phyloP scores from a whole-genome alignment of 2,888 invertebrate species.

The Mermis nigrescens region DNA sequence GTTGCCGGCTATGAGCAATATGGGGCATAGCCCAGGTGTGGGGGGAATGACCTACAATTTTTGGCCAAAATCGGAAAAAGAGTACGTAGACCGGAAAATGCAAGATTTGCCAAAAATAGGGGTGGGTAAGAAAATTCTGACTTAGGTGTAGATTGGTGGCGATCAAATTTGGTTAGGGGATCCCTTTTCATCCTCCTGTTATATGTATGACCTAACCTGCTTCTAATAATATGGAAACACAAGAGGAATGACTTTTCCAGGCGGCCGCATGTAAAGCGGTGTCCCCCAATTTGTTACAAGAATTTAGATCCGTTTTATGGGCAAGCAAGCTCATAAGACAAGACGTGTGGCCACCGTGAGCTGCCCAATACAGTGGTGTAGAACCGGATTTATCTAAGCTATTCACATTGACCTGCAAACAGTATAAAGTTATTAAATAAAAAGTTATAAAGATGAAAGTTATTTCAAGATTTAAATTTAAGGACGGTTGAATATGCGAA shows the following conservation, averaged over 20 bases:
- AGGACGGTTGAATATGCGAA: no score
- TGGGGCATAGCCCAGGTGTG: no score
- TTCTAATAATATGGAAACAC: conserved; percentile 41
- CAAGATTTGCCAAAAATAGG: neutral
- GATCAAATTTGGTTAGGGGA: no score
- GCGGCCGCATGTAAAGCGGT: conserved; percentile 46
- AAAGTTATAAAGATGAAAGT: no score
- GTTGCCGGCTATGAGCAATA: no score
- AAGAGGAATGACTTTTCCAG: conserved; percentile 42
- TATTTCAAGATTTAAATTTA: no score
- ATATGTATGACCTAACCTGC: conserved; percentile 27
- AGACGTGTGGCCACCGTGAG: conserved; percentile 44
- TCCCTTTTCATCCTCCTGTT: no score
- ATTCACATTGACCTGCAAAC: conserved; percentile 42
- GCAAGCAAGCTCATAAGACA: conserved; percentile 42
- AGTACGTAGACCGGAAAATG: neutral
- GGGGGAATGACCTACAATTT: no score
- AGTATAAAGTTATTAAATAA: no score
- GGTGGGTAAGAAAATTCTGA: neutral
- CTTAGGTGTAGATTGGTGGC: no score
- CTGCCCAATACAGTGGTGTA: conserved; percentile 48
- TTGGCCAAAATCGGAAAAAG: no score
- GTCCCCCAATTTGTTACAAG: conserved; percentile 48
- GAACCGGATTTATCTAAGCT: conserved; percentile 46
- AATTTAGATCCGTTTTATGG: conserved; percentile 37